Base-by-base conservation (phyloP, 2,113 vertebrate species). In the Amphiprion percula region DNA sequence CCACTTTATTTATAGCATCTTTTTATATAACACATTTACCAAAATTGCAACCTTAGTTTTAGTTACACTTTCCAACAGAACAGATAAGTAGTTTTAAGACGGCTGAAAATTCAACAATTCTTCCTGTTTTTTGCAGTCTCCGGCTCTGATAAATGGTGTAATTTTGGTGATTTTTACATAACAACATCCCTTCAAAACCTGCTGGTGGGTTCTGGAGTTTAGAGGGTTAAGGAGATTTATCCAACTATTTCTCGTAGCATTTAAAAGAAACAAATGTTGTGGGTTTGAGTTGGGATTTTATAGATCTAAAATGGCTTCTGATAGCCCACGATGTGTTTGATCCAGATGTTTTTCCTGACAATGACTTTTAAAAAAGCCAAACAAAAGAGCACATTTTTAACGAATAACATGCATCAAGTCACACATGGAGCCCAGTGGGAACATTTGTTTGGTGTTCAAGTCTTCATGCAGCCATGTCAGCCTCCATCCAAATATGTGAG, bases 401-500 rank as follows among this genome's bases (percentile, higher is more conserved):
- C 30, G 47, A 44, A 74, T 69, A 68, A 56, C 17, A 49, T 74
- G 69, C 60, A 82, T 24, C 10, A 50, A 21, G 47, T 28, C 7
- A 26, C 73, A 41, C 21, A 37, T 0, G 15, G 53, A 74, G 26
- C 30, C 66, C 7, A 26, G n/a, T 58, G 68, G 65, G 68, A 61
- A 67, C 46, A 23, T 68, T 62, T 75, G 68, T 49, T 19, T 58
- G 44, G 58, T 39, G 73, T 46, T 63, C 49, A 12, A 28, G 37
- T 52, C 39, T 53, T 61, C 41, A 73, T 77, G 68, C 66, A 66
- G 71, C 76, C 54, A 44, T 28, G 39, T 60, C 53, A 60, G 62
- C 52, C 28, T 61, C 33, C 49, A 21, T 55, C 58, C 14, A 78
- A 85, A 80, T 70, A 66, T 67, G 66, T 77, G 71, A 82, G 21